phyloP scores from a whole-genome alignment of 2,888 invertebrate genomes.

The Sinhomidia bicolor region DNA sequence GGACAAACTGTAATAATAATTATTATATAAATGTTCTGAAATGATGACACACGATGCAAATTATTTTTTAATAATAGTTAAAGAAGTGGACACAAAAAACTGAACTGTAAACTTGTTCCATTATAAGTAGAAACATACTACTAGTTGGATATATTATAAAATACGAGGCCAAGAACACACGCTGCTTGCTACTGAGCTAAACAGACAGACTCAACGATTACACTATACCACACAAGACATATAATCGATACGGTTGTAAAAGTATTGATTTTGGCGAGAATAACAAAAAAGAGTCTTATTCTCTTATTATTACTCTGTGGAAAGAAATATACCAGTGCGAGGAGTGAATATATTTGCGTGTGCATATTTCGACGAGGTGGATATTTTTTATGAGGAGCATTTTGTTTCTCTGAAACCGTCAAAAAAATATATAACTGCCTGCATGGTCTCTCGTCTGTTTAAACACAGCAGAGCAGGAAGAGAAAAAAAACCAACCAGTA shows the following conservation, averaged over 20 bases:
- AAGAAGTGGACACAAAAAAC: neutral
- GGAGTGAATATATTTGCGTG: neutral
- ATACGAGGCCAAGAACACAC: neutral
- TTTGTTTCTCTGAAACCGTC: neutral
- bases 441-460: too few relatives aligned
- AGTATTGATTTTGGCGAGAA: slow-evolving; percentile 62
- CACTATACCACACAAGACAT: slow-evolving; percentile 31
- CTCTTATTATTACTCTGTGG: neutral
- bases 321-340: neutral
- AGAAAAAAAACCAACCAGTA: neutral
- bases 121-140: too few relatives aligned
- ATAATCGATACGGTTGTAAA: slow-evolving; percentile 61
- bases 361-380: neutral
- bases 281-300: slow-evolving; percentile 15
- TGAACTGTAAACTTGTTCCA: neutral
- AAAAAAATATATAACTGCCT: neutral
- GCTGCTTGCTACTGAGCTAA: neutral
- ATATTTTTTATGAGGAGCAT: neutral
- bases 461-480: neutral
- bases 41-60: slow-evolving; percentile 10
- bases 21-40: too few relatives aligned
- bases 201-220: slow-evolving; percentile 9
- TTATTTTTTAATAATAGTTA: neutral
- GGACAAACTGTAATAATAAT: too few relatives aligned
- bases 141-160: neutral